phyloP scores from a whole-genome alignment of 2,113 vertebrate genomes.

The Etheostoma cragini region DNA sequence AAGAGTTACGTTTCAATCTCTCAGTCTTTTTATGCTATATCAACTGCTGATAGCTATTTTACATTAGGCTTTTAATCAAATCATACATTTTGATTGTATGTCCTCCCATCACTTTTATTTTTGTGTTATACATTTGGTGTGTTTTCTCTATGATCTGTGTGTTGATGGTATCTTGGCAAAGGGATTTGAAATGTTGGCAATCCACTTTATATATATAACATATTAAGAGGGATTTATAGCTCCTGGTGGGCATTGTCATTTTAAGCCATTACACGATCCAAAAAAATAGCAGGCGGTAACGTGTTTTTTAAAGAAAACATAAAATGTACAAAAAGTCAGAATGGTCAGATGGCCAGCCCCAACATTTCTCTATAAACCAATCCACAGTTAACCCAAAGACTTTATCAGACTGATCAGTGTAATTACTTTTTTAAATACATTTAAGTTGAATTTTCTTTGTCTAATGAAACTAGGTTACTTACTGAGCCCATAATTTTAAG shows the following conservation, averaged over 20 bases:
- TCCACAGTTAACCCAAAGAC: background rate
- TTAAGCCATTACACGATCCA: background rate
- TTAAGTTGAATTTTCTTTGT: constrained; percentile 12
- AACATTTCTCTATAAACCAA: background rate
- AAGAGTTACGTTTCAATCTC: background rate
- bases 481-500: constrained; percentile 44
- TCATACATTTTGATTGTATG: background rate
- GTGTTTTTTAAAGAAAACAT: background rate
- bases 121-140: background rate
- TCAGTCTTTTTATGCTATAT: background rate
- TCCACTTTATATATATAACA: constrained; percentile 50
- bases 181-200: constrained; percentile 47
- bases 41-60: background rate
- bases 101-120: background rate
- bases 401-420: background rate
- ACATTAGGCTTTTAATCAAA: background rate
- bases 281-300: background rate
- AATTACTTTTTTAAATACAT: background rate
- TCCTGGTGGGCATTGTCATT: constrained; percentile 24
- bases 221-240: constrained; percentile 61
- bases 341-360: background rate
- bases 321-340: background rate
- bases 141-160: constrained; percentile 1
- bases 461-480: constrained; percentile 45
- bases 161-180: constrained; percentile 29